Evolutionary conservation across 37 sponge, comb jelly and placozoan species (phyloP).

Genomic region (Beroe ovata): DNA sequence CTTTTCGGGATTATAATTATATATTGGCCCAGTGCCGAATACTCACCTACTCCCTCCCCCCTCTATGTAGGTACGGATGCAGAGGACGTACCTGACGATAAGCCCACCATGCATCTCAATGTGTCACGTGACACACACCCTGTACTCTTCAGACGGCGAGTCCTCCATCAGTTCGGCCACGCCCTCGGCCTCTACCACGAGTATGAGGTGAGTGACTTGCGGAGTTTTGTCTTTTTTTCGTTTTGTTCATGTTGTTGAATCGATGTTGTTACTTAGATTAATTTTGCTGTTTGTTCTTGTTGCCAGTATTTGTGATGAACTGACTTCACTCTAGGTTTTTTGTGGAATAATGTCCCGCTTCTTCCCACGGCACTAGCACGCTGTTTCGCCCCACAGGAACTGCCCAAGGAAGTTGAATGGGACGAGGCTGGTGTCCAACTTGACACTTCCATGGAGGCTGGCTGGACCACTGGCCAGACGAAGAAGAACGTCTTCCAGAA

Average conservation of each 20-base stretch:
- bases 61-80: constrained; percentile 11
- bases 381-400: neutral
- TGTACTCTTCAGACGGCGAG: constrained; percentile 55
- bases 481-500: constrained; percentile 1
- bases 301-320: too few species aligned
- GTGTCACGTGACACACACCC: constrained; percentile 62
- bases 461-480: constrained; percentile 58
- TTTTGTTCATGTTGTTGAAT: neutral
- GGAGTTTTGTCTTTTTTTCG: too few species aligned
- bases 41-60: neutral
- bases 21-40: too few species aligned
- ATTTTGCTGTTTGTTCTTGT: neutral
- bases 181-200: constrained; percentile 64
- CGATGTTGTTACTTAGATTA: neutral
- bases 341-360: too few species aligned
- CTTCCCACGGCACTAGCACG: too few species aligned
- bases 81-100: constrained; percentile 60
- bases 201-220: neutral
- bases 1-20: too few species aligned
- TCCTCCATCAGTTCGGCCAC: constrained; percentile 66
- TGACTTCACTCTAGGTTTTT: too few species aligned
- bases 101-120: constrained; percentile 47
- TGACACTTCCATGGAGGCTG: constrained; percentile 66
- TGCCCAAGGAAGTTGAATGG: constrained; percentile 37
- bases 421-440: constrained; percentile 60